Evolutionary conservation across 2,888 invertebrate genomes (phyloP).

Genomic region (Fragum sueziense): DNA sequence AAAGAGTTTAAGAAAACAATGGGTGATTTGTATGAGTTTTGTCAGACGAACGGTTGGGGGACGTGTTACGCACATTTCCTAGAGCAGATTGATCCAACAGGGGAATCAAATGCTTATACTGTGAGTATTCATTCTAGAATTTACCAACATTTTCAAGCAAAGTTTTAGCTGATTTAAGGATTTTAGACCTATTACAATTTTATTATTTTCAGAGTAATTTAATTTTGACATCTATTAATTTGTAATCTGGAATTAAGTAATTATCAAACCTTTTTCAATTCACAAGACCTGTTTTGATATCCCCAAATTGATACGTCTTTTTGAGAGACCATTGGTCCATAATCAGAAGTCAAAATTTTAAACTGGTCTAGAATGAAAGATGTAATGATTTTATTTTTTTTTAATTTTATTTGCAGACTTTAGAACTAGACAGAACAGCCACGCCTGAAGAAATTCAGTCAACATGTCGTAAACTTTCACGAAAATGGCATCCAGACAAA

Average conservation of each 20-base stretch:
- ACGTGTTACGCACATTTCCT: conserved; percentile 94
- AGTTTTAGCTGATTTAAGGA: no score
- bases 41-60: conserved; percentile 93
- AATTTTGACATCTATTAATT: no score
- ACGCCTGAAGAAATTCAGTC: conserved; percentile 93
- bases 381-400: background rate
- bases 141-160: no score
- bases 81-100: conserved; percentile 93
- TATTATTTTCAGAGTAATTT: no score
- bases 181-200: no score
- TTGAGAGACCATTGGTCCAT: no score
- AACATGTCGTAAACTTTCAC: conserved; percentile 91
- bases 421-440: conserved; percentile 88
- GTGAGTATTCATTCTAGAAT: no score
- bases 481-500: conserved; percentile 95
- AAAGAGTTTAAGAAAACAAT: conserved; percentile 87
- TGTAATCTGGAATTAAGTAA: no score
- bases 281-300: no score
- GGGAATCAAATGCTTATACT: conserved; percentile 90
- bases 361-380: background rate
- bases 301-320: no score
- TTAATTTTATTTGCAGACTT: conserved; percentile 85
- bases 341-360: no score
- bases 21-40: conserved; percentile 89
- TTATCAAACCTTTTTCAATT: no score